These are phyloP conservation scores for Lamellibrachia satsuma DNA, from an alignment of 2,888 invertebrate genomes.

Conservation along the genomic window DNA sequence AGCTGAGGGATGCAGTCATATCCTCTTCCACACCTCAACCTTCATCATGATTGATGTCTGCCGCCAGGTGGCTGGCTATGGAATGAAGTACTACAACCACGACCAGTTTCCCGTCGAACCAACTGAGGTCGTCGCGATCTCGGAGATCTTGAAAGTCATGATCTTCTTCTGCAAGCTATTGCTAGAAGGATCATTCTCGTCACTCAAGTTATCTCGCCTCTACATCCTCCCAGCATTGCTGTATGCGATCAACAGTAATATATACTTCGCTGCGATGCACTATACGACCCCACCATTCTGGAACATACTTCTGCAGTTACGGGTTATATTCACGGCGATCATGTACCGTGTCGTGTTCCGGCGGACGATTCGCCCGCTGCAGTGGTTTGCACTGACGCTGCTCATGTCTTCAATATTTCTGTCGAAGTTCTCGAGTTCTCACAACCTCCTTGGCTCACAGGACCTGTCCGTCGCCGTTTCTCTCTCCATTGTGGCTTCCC, in stretches of 20 bases:
- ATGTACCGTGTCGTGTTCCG: slow-evolving; percentile 38
- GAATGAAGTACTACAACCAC: slow-evolving; percentile 38
- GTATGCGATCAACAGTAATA: slow-evolving; percentile 40
- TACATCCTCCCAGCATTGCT: slow-evolving; percentile 35
- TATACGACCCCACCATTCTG: slow-evolving; percentile 40
- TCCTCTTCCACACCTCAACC: slow-evolving; percentile 27
- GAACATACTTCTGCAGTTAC: slow-evolving; percentile 32
- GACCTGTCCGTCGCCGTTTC: slow-evolving; percentile 29
- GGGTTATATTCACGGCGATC: slow-evolving; percentile 39
- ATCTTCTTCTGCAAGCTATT: slow-evolving; percentile 27
- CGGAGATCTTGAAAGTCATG: slow-evolving; percentile 27
- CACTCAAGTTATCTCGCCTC: slow-evolving; percentile 29
- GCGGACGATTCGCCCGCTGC: slow-evolving; percentile 25
- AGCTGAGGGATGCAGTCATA: background rate
- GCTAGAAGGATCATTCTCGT: background rate
- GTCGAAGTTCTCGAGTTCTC: slow-evolving; percentile 30
- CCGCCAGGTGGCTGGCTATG: slow-evolving; percentile 35
- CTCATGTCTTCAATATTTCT: slow-evolving; percentile 35
- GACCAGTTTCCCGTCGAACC: slow-evolving; percentile 33
- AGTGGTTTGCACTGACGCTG: slow-evolving; percentile 38
- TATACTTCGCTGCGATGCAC: slow-evolving; percentile 36
- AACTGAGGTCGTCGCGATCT: slow-evolving; percentile 29
- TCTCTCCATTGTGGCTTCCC: slow-evolving; percentile 34
- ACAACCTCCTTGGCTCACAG: slow-evolving; percentile 18
- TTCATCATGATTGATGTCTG: slow-evolving; percentile 32